Percentiles rank a stretch among this genome's conserved stretches.
Conservation (phyloP, 2,797 vertebrate genomes). For the Pelobates cultripes region DNA sequence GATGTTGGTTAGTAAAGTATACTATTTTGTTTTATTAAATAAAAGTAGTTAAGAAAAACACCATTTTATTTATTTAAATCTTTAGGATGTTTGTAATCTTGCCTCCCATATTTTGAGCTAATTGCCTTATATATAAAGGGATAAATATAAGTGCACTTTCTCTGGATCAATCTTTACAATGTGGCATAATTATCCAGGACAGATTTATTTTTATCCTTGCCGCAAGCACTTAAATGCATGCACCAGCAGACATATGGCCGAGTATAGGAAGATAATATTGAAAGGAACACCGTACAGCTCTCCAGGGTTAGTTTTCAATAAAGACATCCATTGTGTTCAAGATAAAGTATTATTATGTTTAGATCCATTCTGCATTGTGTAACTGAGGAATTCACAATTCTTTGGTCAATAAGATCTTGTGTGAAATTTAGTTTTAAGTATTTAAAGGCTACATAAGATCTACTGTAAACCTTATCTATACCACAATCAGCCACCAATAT, state of each 20-base stretch:
- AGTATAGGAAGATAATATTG: not conserved
- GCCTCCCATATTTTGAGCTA: not conserved
- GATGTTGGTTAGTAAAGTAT: not conserved
- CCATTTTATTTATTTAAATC: not conserved
- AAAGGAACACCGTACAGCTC: constrained; percentile 24
- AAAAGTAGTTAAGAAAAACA: not conserved
- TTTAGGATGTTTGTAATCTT: not conserved
- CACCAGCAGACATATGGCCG: constrained; percentile 3
- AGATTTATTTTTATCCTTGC: constrained; percentile 51
- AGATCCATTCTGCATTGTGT: constrained; percentile 4
- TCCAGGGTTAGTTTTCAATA: constrained; percentile 8
- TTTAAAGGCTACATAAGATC: too few species aligned
- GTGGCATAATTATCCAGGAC: constrained; percentile 19
- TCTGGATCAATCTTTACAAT: constrained; percentile 38
- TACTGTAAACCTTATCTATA: too few species aligned
- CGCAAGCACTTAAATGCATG: constrained; percentile 33
- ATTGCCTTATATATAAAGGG: constrained; percentile 24
- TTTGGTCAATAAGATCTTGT: too few species aligned
- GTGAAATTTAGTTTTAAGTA: too few species aligned
- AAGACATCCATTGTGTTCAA: not conserved
- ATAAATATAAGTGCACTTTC: constrained; percentile 28
- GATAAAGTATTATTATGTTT: constrained; percentile 16
- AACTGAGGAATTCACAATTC: not conserved
- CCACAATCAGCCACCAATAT: too few species aligned
- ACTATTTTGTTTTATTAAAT: not conserved